Conservation (phyloP, 2,888 invertebrate genomes). For the Lasioglossum marginatum region DNA sequence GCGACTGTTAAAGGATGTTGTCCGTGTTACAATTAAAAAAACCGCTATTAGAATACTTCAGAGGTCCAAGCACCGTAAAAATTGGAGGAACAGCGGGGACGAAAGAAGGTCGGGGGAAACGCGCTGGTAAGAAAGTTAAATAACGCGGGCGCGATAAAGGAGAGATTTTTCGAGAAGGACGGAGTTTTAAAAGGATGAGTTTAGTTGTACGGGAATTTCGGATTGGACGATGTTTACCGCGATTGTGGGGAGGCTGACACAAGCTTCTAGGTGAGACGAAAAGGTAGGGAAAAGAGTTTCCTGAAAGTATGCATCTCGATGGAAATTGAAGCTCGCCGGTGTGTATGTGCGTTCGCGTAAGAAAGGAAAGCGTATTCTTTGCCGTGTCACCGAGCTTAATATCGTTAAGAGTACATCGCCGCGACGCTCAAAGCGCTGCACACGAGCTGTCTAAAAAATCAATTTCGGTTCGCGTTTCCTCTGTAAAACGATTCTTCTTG, state of each 20-base stretch:
- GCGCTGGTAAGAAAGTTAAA: background rate
- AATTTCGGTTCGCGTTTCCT: background rate
- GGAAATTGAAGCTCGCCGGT: background rate
- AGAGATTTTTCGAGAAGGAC: background rate
- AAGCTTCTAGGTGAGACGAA: background rate
- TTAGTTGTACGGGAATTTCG: background rate
- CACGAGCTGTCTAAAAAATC: background rate
- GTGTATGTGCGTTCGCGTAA: background rate
- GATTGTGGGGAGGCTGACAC: background rate
- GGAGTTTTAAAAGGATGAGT: conserved; percentile 7
- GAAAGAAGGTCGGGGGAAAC: background rate
- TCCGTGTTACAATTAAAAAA: background rate
- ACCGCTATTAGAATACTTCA: background rate
- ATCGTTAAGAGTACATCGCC: conserved; percentile 34
- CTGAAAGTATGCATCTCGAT: background rate
- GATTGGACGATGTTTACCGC: conserved; percentile 1
- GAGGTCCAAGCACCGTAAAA: background rate
- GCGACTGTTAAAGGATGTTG: background rate
- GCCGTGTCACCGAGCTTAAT: conserved; percentile 34
- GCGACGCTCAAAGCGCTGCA: background rate
- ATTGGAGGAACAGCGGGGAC: background rate
- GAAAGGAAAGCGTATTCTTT: conserved; percentile 16
- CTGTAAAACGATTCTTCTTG: background rate
- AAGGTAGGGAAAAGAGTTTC: background rate
- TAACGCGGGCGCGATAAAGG: background rate